phyloP scores from a whole-genome alignment of 2,888 invertebrate species.

The Callosobruchus maculatus region DNA sequence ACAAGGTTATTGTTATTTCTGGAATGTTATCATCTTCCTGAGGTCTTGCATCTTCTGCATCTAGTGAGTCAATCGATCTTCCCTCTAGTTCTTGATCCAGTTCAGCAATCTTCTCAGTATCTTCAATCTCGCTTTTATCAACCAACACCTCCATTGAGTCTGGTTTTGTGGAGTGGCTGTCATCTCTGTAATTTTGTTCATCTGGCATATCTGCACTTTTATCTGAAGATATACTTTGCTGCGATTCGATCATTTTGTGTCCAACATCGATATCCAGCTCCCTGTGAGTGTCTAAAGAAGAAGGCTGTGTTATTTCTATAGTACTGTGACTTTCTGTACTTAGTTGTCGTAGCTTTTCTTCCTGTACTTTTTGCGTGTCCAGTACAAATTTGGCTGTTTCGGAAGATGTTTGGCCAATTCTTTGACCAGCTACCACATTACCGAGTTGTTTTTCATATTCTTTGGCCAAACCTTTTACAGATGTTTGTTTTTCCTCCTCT shows the following conservation, averaged over 20 bases:
- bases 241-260: conserved; percentile 38
- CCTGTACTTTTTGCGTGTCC: conserved; percentile 10
- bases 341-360: conserved; percentile 6
- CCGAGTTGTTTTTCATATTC: conserved; percentile 30
- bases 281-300: neutral
- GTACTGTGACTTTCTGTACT: conserved; percentile 26
- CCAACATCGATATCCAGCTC: conserved; percentile 18
- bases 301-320: conserved; percentile 20
- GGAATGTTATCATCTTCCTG: conserved; percentile 39
- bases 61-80: conserved; percentile 39
- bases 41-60: conserved; percentile 34
- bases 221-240: conserved; percentile 39
- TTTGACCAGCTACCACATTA: conserved; percentile 28
- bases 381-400: conserved; percentile 18
- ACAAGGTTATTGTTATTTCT: conserved; percentile 47
- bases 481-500: conserved; percentile 16
- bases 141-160: conserved; percentile 53
- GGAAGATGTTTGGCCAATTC: conserved; percentile 15
- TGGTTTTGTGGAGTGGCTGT: conserved; percentile 42
- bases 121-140: conserved; percentile 53
- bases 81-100: conserved; percentile 47
- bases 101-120: conserved; percentile 51
- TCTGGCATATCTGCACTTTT: conserved; percentile 20
- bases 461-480: conserved; percentile 34
- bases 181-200: conserved; percentile 28